Percentiles rank a stretch among this genome's conserved stretches.
phyloP scores from a whole-genome alignment of 2,797 vertebrate genomes.

The Falco berigora region DNA sequence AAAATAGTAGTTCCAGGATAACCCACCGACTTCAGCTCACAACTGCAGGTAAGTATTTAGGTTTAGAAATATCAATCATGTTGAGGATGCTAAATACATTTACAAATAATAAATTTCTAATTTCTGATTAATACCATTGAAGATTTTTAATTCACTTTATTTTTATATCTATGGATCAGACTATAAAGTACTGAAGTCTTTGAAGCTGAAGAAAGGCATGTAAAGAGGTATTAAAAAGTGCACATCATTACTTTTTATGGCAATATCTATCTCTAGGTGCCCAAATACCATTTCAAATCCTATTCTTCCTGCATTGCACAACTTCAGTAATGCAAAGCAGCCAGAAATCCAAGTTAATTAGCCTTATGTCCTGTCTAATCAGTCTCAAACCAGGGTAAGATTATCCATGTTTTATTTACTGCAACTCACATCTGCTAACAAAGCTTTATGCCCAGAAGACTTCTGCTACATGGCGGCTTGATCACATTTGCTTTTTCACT shows the following conservation, averaged over 20 bases:
- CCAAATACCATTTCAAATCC: neutral
- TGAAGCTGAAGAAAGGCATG: neutral
- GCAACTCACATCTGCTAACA: neutral
- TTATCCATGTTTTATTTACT: neutral
- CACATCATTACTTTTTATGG: neutral
- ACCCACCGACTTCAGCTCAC: neutral
- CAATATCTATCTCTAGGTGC: neutral
- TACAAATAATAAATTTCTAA: neutral
- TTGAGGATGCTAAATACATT: neutral
- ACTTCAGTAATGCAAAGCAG: neutral
- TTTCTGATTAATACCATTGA: neutral
- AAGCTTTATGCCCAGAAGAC: neutral
- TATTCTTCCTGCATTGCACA: neutral
- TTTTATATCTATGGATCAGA: neutral
- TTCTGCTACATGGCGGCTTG: neutral
- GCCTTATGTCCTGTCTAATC: conserved; percentile 13
- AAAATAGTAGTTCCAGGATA: neutral
- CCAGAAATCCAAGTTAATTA: conserved; percentile 35
- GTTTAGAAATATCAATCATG: neutral
- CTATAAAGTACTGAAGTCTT: neutral
- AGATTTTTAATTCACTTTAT: neutral
- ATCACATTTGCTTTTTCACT: neutral
- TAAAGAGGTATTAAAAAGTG: neutral
- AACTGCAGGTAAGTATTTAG: neutral
- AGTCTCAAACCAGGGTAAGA: neutral